Conservation (phyloP, 2,113 vertebrate genomes). For the Cephalopholis sonnerati region DNA sequence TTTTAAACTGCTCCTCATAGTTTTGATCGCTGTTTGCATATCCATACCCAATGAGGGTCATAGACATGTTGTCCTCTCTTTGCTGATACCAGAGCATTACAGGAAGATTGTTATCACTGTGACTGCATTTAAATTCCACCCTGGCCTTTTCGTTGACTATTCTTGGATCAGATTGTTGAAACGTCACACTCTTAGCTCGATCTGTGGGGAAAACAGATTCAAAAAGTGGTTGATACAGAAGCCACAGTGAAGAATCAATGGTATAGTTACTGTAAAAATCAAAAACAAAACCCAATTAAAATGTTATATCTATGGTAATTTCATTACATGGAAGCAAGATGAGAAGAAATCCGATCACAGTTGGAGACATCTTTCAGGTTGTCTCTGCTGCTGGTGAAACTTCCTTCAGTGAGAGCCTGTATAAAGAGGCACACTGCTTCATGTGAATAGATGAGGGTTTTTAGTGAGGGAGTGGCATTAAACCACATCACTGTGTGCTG, state of each 20-base stretch:
- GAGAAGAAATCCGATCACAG: no score
- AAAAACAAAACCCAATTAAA: not conserved
- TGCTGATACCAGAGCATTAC: conserved; percentile 71
- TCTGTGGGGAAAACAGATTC: conserved; percentile 45
- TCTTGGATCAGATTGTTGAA: conserved; percentile 28
- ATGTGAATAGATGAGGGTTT: conserved; percentile 39
- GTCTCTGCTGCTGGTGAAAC: no score
- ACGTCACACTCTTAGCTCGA: conserved; percentile 21
- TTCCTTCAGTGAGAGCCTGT: no score
- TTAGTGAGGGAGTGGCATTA: conserved; percentile 29
- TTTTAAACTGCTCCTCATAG: no score
- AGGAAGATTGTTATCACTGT: conserved; percentile 8
- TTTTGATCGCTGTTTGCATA: not conserved
- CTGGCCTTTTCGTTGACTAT: not conserved
- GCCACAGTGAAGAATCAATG: not conserved
- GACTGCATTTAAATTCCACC: conserved; percentile 49
- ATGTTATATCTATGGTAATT: not conserved
- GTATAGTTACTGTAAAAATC: not conserved
- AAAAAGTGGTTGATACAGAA: not conserved
- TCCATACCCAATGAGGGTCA: no score
- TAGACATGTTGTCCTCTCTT: not conserved
- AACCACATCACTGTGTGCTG: no score
- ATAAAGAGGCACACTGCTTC: no score
- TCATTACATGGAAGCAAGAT: no score
- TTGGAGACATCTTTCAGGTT: no score